A percentile compares a stretch with the other conserved stretches of the same genome.
Conservation (phyloP, 2,888 invertebrate species). For the Drosophila peninsularis region DNA sequence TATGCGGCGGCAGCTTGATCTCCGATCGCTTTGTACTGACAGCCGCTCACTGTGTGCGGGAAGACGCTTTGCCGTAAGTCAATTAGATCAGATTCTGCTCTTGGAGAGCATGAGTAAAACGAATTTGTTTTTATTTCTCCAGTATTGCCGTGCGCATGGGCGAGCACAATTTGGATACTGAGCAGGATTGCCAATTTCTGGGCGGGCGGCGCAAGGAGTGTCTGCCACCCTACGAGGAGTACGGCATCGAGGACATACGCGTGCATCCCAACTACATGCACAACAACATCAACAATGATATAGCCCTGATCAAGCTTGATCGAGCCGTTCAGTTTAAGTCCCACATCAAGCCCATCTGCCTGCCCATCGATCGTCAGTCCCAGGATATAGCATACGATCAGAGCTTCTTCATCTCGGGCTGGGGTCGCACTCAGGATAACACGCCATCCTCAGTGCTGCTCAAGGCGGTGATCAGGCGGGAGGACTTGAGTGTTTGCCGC, state of each 20-base stretch:
- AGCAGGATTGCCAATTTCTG: constrained; percentile 77
- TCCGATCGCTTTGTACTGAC: constrained; percentile 77
- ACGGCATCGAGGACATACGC: constrained; percentile 79
- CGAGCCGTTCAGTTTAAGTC: constrained; percentile 54
- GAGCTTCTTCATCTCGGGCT: constrained; percentile 75
- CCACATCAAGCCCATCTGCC: constrained; percentile 79
- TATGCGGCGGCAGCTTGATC: constrained; percentile 83
- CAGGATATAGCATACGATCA: constrained; percentile 36
- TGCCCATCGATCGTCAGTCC: constrained; percentile 70
- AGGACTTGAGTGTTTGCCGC: constrained; percentile 60
- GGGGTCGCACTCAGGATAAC: constrained; percentile 77
- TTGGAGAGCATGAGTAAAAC: background rate
- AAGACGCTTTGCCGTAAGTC: constrained; percentile 61
- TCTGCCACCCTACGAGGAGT: constrained; percentile 84
- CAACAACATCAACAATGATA: constrained; percentile 85
- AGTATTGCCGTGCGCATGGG: constrained; percentile 84
- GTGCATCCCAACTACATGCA: constrained; percentile 86
- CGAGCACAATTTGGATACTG: constrained; percentile 81
- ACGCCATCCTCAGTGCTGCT: constrained; percentile 57
- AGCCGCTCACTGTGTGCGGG: constrained; percentile 80
- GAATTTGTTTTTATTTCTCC: background rate
- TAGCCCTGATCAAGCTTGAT: constrained; percentile 86
- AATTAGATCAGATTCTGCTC: background rate
- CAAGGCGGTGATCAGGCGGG: constrained; percentile 63
- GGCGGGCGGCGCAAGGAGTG: constrained; percentile 70